phyloP scores from a whole-genome alignment of 2,888 invertebrate genomes.

The Pherbina coryleti region DNA sequence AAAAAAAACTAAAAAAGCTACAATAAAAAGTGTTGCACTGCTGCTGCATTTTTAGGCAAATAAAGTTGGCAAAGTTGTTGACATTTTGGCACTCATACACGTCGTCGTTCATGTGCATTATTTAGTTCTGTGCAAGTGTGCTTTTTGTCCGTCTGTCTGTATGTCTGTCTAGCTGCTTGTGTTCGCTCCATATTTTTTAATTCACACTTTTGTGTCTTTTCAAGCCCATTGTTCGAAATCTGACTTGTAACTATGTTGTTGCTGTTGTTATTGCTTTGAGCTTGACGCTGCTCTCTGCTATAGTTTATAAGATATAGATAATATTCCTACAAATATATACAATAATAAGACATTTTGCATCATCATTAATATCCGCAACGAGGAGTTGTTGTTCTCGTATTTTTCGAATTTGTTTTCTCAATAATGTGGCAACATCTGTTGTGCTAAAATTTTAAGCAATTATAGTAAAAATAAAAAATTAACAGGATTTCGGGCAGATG shows the following conservation, averaged over 20 bases:
- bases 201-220: constrained; percentile 46
- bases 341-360: constrained; percentile 51
- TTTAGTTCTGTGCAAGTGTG: constrained; percentile 31
- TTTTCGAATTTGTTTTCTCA: neutral
- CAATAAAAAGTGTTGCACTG: neutral
- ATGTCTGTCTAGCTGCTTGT: constrained; percentile 15
- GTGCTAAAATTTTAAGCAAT: too few species aligned
- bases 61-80: constrained; percentile 48
- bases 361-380: constrained; percentile 50
- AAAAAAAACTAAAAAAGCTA: constrained; percentile 15
- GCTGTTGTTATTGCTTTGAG: constrained; percentile 4
- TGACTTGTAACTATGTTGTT: neutral
- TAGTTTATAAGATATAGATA: constrained; percentile 49
- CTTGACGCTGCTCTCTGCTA: constrained; percentile 3
- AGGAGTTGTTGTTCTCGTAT: constrained; percentile 36
- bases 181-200: constrained; percentile 43
- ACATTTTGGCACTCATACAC: constrained; percentile 44
- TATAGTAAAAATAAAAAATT: too few species aligned
- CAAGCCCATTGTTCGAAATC: constrained; percentile 16
- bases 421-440: neutral
- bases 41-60: constrained; percentile 31
- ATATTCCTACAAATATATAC: constrained; percentile 38
- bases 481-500: too few species aligned
- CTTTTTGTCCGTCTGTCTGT: neutral
- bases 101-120: constrained; percentile 49